Base-by-base conservation (phyloP, 2,888 invertebrate species). In the Lepidochrysops patricia region DNA sequence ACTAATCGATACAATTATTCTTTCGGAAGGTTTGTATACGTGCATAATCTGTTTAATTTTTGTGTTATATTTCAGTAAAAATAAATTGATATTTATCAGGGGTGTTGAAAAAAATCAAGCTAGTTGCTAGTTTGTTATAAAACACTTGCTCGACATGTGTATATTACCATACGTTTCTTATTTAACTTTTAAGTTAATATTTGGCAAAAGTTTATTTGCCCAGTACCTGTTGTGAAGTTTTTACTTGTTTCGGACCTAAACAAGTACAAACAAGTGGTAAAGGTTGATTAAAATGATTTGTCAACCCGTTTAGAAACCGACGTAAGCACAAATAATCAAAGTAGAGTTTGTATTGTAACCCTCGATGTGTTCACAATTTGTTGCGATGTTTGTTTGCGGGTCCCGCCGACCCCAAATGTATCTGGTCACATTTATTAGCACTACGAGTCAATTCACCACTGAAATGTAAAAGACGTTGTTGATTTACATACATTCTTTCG, bases 331-430 rank as follows among this genome's bases (percentile, higher is more conserved):
- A 59, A 59, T 59, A 59, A 59, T 59, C 52, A 59, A 52, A 52
- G 23, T 26, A 26, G 52, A 37, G 52, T 59, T 50, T 52, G 27
- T 52, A 35, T 35, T 59, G 50, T 27, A 52, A 32, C 32, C 54
- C 54, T 54, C 43, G 25, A 15, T 34, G 57, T 43, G 57, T 54
- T 37, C 49, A 37, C 59, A 59, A 59, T 59, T 59, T 52, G 27
- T 27, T 59, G 35, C 50, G 52, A 52, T 52, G 58, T 59, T 59
- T 59, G 58, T 52, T 50, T 59, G 58, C n/a, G 58, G 58, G 52
- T 12, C 50, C 35, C 27, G 26, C 6, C 35, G 35, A 52, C 34
- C 50, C 58, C 26, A 52, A 52, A 59, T 35, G 35, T 35, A 25
- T 50, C 35, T 35, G 52, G 52, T 52, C 52, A 52, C 29, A 50